Percentiles rank a stretch among this genome's conserved stretches.
phyloP scores from a whole-genome alignment of 2,888 invertebrate genomes.

The Apoderus coryli region DNA sequence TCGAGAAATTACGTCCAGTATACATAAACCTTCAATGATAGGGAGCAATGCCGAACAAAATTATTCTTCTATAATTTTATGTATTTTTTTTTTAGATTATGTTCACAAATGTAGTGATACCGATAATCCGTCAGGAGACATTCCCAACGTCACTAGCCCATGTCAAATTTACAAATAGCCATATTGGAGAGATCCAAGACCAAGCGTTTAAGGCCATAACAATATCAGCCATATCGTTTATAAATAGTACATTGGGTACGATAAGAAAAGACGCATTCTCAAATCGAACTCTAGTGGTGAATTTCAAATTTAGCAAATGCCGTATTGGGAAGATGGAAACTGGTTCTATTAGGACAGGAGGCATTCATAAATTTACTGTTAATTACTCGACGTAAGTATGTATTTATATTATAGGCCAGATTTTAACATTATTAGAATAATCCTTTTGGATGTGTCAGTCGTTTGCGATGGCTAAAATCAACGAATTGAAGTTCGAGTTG shows the following conservation, averaged over 20 bases:
- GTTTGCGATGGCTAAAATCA: no score
- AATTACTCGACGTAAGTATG: slow-evolving; percentile 43
- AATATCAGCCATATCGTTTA: slow-evolving; percentile 34
- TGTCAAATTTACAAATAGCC: slow-evolving; percentile 39
- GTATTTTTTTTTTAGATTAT: slow-evolving; percentile 39
- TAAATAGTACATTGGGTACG: slow-evolving; percentile 42
- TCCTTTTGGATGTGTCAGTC: no score
- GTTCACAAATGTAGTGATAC: slow-evolving; percentile 43
- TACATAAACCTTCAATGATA: no score
- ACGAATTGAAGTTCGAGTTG: no score
- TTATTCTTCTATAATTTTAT: background rate
- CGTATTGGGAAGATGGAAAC: slow-evolving; percentile 39
- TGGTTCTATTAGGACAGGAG: slow-evolving; percentile 48
- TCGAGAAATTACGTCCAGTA: no score
- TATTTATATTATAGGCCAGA: slow-evolving; percentile 1
- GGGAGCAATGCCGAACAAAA: no score
- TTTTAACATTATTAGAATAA: no score
- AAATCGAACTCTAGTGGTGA: slow-evolving; percentile 43
- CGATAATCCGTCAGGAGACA: slow-evolving; percentile 42
- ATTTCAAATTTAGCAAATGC: slow-evolving; percentile 44
- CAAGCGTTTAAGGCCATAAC: slow-evolving; percentile 54
- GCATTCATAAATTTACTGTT: slow-evolving; percentile 47
- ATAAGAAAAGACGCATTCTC: slow-evolving; percentile 51
- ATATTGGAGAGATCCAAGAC: slow-evolving; percentile 40
- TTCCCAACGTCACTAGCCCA: slow-evolving; percentile 51